Base-by-base conservation (phyloP, 2,797 vertebrate species). In the Tympanoctomys barrerae region DNA sequence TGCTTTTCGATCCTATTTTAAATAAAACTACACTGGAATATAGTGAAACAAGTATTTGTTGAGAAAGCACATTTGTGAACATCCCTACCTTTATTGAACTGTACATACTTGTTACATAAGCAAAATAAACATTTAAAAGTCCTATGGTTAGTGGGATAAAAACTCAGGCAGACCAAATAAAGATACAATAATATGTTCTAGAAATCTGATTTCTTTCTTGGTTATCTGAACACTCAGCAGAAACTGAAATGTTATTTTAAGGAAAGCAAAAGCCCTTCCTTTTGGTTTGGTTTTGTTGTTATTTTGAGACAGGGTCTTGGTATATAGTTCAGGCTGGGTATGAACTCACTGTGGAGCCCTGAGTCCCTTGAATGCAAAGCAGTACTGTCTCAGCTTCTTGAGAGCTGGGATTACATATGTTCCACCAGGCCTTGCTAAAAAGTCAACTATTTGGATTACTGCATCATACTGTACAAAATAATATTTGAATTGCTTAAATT, bases 401-500 rank as follows among this genome's bases (percentile, higher is more conserved):
- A 77, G 42, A 28, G 26, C 24, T 77, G 73, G 42, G 73, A 46
- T 77, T 77, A 49, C 24, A 77, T 5, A 46, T 28, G 6, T 77
- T 12, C 42, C 24, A 77, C 26, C 42, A 77, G 24, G 2, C 24
- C 73, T 77, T 26, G 42, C 73, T 73, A 77, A 46, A 77, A 77
- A 8, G 26, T 77, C 26, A 94, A 46, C 78, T 90, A 83, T 66
- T 68, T 92, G 3, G 54, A 93, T 94, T 94, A 96, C 57, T 94
- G 59, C 8, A 61, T 61, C 22, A 89, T 61, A 46, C 42, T 49
- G 42, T 49, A 78, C 16, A 93, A 73, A 66, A 10, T 75, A 18
- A 18, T 83, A 62, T 78, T n/a, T 95, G 52, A 97, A 81, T 85
- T 92, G 75, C 46, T 80, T 89, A 92, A 91, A 94, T 93, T 89